Conservation (phyloP, 92 coral and sea anemone genomes). For the Ricordea florida region DNA sequence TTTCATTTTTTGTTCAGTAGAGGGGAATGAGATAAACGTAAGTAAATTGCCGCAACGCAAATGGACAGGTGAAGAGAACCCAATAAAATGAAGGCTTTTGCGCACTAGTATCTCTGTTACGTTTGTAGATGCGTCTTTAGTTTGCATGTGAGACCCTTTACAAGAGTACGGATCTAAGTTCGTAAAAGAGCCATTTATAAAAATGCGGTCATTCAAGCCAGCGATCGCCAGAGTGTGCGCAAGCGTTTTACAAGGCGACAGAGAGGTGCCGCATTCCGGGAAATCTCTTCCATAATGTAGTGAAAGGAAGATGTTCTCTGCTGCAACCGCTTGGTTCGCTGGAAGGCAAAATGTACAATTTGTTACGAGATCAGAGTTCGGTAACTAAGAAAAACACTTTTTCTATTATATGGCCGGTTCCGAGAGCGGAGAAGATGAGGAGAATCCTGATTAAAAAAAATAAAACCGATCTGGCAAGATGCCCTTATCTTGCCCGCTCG, state of each 20-base stretch:
- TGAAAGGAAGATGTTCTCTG: no score
- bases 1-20: neutral
- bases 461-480: no score
- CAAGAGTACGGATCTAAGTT: neutral
- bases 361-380: no score
- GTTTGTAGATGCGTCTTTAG: neutral
- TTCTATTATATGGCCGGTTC: no score
- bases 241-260: constrained; percentile 30
- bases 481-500: no score
- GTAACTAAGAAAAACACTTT: no score
- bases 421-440: no score
- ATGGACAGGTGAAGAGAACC: neutral
- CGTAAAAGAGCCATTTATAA: neutral
- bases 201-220: constrained; percentile 5
- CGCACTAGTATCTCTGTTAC: neutral
- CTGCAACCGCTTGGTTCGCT: no score
- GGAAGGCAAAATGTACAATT: no score
- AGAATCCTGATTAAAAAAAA: no score
- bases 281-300: no score
- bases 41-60: neutral
- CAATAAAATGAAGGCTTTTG: neutral
- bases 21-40: neutral
- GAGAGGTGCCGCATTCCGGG: no score
- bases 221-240: constrained; percentile 9
- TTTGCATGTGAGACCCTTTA: neutral